A percentile compares a stretch with the other conserved stretches of the same genome.
phyloP scores from a whole-genome alignment of 2,888 invertebrate genomes.

The Pachymerium ferrugineum region DNA sequence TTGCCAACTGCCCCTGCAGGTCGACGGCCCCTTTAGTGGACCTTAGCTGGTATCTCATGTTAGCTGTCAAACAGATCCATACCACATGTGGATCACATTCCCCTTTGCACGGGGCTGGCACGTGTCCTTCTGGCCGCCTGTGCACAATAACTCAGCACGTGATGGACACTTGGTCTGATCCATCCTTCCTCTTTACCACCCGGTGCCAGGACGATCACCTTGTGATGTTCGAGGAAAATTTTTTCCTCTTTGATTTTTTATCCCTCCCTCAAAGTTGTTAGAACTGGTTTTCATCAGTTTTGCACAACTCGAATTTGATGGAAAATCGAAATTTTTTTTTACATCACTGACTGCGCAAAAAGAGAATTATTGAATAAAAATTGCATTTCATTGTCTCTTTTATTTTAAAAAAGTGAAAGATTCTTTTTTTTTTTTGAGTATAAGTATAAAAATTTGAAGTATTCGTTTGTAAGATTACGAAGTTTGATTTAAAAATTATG shows the following conservation, averaged over 20 bases:
- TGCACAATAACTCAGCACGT: conserved; percentile 2
- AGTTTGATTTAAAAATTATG: too few relatives aligned
- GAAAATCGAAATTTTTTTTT: too few relatives aligned
- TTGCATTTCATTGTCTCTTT: too few relatives aligned
- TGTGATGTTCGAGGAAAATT: neutral
- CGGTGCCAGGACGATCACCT: neutral
- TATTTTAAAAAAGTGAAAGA: too few relatives aligned
- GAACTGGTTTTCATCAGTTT: too few relatives aligned
- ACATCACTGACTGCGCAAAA: too few relatives aligned
- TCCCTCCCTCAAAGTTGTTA: too few relatives aligned
- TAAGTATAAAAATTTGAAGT: too few relatives aligned
- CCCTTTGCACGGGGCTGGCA: neutral
- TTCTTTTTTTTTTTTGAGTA: too few relatives aligned
- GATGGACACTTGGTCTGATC: neutral
- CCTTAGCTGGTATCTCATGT: neutral
- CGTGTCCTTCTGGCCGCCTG: conserved; percentile 2
- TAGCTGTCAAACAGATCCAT: conserved; percentile 8
- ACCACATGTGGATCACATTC: neutral
- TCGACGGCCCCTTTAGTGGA: neutral
- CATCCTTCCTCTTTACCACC: neutral
- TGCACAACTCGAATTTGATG: too few relatives aligned
- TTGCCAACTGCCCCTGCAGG: neutral
- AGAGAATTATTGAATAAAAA: too few relatives aligned
- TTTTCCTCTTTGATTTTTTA: neutral
- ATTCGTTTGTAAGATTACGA: too few relatives aligned